Conservation (phyloP, 2,797 vertebrate genomes). For the Mastacembelus armatus region DNA sequence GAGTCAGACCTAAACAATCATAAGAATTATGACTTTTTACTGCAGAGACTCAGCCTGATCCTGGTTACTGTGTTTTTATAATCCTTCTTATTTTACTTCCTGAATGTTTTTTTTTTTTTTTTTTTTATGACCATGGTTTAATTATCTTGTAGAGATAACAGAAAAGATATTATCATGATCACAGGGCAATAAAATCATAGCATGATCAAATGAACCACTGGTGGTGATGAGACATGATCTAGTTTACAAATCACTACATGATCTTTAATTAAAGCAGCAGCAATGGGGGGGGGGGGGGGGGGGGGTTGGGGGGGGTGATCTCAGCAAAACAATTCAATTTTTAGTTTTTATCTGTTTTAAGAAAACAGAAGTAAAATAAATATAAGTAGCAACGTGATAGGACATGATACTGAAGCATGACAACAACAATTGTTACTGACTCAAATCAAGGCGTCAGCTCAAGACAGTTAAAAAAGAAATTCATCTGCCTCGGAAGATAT, state of each 20-base stretch:
- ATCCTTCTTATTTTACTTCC: no score
- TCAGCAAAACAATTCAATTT: not conserved
- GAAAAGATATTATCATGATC: slow-evolving; percentile 5
- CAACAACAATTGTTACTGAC: no score
- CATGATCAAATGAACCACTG: not conserved
- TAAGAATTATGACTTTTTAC: no score
- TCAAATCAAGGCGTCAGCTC: not conserved
- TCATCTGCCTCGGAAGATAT: no score
- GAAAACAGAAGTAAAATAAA: no score
- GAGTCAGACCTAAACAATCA: no score
- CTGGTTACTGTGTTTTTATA: no score
- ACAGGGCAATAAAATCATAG: slow-evolving; percentile 9
- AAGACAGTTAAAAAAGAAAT: no score
- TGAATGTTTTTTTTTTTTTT: not conserved
- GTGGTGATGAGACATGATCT: not conserved
- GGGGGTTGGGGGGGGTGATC: no score
- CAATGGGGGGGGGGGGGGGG: not conserved
- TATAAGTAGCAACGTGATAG: not conserved
- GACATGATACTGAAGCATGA: not conserved
- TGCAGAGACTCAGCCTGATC: no score
- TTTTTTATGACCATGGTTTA: slow-evolving; percentile 9
- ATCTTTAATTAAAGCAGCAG: not conserved
- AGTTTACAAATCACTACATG: not conserved
- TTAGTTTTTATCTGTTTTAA: not conserved
- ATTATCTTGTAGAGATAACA: slow-evolving; percentile 3